These are phyloP conservation scores for Emberiza fucata DNA, from an alignment of 2,113 vertebrate species.

Conservation along the genomic window DNA sequence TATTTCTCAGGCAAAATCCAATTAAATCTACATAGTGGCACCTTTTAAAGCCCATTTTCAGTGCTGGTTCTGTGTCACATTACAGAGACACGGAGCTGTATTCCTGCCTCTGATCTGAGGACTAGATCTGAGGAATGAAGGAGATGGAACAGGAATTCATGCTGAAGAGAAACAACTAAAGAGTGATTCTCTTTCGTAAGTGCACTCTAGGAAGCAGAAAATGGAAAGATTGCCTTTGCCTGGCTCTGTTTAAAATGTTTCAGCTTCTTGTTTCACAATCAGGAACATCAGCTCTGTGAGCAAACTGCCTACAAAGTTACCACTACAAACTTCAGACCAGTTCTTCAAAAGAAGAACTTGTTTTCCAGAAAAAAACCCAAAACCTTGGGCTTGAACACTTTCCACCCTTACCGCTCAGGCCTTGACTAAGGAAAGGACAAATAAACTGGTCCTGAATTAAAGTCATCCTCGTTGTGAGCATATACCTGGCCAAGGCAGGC, in stretches of 20 bases:
- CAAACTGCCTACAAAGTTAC: neutral
- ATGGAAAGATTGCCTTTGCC: neutral
- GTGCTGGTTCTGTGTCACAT: neutral
- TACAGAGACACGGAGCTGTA: neutral
- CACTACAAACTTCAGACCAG: neutral
- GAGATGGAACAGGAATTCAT: neutral
- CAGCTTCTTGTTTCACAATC: neutral
- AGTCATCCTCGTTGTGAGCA: neutral
- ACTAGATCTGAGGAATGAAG: neutral
- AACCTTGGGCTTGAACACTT: neutral
- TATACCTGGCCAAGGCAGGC: neutral
- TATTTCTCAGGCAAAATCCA: conserved; percentile 51
- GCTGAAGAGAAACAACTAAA: neutral
- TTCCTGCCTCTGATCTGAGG: neutral
- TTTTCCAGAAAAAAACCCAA: neutral
- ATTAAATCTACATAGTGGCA: conserved; percentile 33
- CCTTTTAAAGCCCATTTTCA: conserved; percentile 44
- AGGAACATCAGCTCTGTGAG: neutral
- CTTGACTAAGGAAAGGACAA: neutral
- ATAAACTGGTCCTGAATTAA: neutral
- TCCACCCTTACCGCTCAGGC: neutral
- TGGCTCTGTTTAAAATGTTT: neutral
- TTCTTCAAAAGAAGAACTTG: neutral
- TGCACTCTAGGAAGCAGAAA: neutral
- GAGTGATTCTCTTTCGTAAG: neutral